Evolutionary conservation across 2,888 invertebrate genomes (phyloP).

Genomic region (Dusona sp.): DNA sequence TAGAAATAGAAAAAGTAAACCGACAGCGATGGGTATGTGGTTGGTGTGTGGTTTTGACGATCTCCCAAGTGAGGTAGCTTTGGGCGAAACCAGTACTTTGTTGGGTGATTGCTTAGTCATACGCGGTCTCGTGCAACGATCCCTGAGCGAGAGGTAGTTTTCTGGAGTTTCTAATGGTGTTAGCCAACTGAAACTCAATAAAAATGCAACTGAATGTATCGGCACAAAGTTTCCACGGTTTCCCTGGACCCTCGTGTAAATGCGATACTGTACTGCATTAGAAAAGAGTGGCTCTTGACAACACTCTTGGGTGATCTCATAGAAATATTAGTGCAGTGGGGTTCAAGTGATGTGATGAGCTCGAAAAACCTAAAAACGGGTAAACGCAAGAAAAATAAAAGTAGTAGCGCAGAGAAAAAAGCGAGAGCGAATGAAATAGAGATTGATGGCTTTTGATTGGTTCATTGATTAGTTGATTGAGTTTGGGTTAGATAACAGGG

Average conservation of each 20-base stretch:
- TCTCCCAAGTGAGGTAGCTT: not conserved
- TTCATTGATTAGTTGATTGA: too few species aligned
- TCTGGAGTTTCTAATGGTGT: not conserved
- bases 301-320: too few species aligned
- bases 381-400: not conserved
- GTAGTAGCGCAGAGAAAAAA: not conserved
- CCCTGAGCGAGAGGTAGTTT: not conserved
- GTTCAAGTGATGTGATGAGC: too few species aligned
- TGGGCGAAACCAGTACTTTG: not conserved
- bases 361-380: not conserved
- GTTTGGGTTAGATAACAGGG: too few species aligned
- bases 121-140: not conserved
- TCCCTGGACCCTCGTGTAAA: too few species aligned
- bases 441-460: too few species aligned
- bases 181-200: too few species aligned
- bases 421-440: not conserved
- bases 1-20: not conserved
- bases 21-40: not conserved
- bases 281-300: too few species aligned
- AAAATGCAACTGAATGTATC: not conserved
- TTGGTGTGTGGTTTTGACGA: not conserved
- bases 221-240: too few species aligned
- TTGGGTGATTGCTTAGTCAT: not conserved
- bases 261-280: too few species aligned
- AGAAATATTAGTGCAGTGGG: too few species aligned